Evolutionary conservation across 2,888 invertebrate genomes (phyloP).

Genomic region (Coleophora deauratella): DNA sequence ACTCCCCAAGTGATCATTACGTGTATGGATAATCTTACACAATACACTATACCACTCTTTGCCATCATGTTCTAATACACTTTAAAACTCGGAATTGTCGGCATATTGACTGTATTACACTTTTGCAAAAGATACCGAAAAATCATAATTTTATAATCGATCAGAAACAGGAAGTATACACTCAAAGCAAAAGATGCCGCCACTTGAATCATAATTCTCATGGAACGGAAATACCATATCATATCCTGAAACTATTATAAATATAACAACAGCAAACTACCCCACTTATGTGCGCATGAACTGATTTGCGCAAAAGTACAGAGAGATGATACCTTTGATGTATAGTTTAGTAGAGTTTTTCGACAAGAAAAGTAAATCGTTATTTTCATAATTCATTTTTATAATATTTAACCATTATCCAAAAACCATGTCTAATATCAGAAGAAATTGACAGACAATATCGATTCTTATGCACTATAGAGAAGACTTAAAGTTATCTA

Average conservation of each 20-base stretch:
- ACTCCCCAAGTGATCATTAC: too few species aligned
- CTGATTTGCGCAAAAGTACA: conserved; percentile 52
- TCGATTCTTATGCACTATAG: background rate
- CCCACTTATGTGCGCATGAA: conserved; percentile 53
- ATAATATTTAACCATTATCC: conserved; percentile 5
- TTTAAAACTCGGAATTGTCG: too few species aligned
- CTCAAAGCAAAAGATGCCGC: conserved; percentile 40
- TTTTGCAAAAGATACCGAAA: background rate
- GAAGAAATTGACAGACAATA: conserved; percentile 4
- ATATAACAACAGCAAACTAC: conserved; percentile 29
- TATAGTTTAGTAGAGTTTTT: conserved; percentile 14
- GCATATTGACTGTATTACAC: background rate
- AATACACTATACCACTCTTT: too few species aligned
- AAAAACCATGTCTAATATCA: conserved; percentile 4
- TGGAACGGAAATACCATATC: conserved; percentile 61
- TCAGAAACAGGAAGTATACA: conserved; percentile 39
- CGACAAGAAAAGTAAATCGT: background rate
- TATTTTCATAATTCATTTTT: conserved; percentile 14
- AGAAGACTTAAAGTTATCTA: conserved; percentile 10
- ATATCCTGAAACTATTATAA: conserved; percentile 41
- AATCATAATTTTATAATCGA: background rate
- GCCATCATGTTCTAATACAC: too few species aligned
- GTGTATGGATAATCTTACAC: too few species aligned
- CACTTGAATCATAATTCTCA: conserved; percentile 25
- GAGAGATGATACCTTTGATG: conserved; percentile 26